Conservation (phyloP, 2,888 invertebrate species). For the Agrotis clavis region DNA sequence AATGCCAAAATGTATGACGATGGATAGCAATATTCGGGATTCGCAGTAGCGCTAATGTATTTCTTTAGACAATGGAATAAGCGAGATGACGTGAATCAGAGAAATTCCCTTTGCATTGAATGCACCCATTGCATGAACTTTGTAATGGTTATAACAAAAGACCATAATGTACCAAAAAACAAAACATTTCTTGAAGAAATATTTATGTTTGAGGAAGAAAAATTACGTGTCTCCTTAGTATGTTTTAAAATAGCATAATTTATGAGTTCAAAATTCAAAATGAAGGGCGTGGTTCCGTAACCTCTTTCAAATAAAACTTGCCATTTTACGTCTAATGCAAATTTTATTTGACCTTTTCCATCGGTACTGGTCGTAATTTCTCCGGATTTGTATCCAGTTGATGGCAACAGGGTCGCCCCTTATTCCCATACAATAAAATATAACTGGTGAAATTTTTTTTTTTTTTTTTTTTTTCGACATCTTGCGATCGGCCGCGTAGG, state of each 20-base stretch:
- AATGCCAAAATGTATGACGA: neutral
- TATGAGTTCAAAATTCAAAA: neutral
- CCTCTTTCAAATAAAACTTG: neutral
- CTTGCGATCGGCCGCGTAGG: too few relatives aligned
- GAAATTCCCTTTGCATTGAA: neutral
- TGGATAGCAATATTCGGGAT: too few relatives aligned
- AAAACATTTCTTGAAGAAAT: neutral
- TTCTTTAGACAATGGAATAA: conserved; percentile 6
- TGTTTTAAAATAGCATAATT: neutral
- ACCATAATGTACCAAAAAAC: too few relatives aligned
- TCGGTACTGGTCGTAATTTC: neutral
- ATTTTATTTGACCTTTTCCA: neutral
- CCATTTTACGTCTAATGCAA: neutral
- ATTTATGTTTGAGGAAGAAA: neutral
- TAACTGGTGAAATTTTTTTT: too few relatives aligned
- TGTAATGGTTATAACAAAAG: neutral
- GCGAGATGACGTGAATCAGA: too few relatives aligned
- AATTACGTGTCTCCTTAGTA: neutral
- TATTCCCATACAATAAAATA: neutral
- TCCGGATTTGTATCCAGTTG: neutral
- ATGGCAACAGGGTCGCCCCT: neutral
- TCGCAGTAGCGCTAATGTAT: conserved; percentile 2
- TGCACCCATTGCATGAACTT: too few relatives aligned
- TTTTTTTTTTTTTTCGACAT: too few relatives aligned
- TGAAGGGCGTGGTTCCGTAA: neutral